Percentiles rank a stretch among this genome's conserved stretches.
Evolutionary conservation across 2,797 vertebrate genomes (phyloP).

Genomic region (Pempheris klunzingeri): DNA sequence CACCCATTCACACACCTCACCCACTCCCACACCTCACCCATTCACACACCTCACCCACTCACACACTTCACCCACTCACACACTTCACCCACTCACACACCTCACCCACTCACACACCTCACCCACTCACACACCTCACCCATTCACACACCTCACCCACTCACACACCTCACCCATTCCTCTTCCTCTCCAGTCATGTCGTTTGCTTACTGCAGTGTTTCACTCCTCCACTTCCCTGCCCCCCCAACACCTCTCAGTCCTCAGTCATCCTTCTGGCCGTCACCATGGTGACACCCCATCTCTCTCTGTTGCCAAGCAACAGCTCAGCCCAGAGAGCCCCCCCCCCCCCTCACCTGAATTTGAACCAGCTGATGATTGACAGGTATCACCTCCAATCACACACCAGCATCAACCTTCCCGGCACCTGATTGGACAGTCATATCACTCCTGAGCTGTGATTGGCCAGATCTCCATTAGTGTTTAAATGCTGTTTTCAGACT

Average conservation of each 20-base stretch:
- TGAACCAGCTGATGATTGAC: slow-evolving; percentile 36
- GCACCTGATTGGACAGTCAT: neutral
- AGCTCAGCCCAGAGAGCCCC: slow-evolving; percentile 53
- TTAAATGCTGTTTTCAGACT: neutral
- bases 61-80: too few relatives aligned
- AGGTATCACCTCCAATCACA: slow-evolving; percentile 33
- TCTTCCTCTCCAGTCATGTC: too few relatives aligned
- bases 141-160: too few relatives aligned
- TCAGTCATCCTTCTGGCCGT: slow-evolving; percentile 46
- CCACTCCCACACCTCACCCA: too few relatives aligned
- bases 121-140: too few relatives aligned
- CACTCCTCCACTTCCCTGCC: too few relatives aligned
- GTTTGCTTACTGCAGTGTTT: too few relatives aligned
- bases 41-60: too few relatives aligned
- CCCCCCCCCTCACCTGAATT: neutral
- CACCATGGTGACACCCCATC: slow-evolving; percentile 43
- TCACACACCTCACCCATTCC: too few relatives aligned
- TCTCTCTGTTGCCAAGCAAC: slow-evolving; percentile 81
- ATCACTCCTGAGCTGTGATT: neutral
- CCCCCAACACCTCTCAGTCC: slow-evolving; percentile 49
- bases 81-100: too few relatives aligned
- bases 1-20: too few relatives aligned
- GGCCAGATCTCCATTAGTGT: neutral
- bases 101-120: too few relatives aligned
- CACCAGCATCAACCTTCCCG: neutral